Conservation (phyloP, 1,140 invertebrate genomes). For the Apis cerana region DNA sequence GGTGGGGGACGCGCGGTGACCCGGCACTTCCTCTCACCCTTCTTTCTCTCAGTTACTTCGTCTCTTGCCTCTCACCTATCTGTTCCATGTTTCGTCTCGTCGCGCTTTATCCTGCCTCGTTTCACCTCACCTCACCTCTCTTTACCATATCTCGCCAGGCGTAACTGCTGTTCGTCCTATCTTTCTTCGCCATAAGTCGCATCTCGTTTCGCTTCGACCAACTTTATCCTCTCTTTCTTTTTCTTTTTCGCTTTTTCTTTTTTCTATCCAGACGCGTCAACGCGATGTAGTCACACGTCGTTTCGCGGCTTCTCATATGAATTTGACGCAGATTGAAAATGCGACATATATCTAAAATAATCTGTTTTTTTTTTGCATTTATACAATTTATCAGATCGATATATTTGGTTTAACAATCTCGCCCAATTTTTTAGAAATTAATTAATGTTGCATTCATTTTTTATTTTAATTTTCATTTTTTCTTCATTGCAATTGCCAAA, state of each 20-base stretch:
- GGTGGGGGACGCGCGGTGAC: slow-evolving; percentile 44
- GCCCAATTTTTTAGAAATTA: background rate
- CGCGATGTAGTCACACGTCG: background rate
- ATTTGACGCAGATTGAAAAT: slow-evolving; percentile 48
- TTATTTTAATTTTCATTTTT: too few relatives aligned
- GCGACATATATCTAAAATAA: background rate
- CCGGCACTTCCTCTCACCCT: background rate
- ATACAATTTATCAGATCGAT: background rate
- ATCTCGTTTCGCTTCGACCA: too few relatives aligned
- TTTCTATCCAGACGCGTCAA: background rate
- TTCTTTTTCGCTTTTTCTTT: too few relatives aligned
- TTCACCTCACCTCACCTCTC: too few relatives aligned
- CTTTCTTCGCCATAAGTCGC: too few relatives aligned
- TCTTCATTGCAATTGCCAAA: too few relatives aligned
- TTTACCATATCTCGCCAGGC: too few relatives aligned
- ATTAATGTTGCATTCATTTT: too few relatives aligned
- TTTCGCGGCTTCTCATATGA: slow-evolving; percentile 23
- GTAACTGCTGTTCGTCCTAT: too few relatives aligned
- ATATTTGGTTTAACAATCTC: background rate
- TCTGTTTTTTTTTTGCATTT: background rate
- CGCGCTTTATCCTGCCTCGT: background rate
- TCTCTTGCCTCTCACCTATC: background rate
- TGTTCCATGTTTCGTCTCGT: background rate
- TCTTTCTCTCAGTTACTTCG: background rate
- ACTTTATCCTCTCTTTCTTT: background rate